A percentile compares a stretch with the other conserved stretches of the same genome.
Conservation (phyloP, 2,888 invertebrate genomes). For the Argyresthia goedartella region DNA sequence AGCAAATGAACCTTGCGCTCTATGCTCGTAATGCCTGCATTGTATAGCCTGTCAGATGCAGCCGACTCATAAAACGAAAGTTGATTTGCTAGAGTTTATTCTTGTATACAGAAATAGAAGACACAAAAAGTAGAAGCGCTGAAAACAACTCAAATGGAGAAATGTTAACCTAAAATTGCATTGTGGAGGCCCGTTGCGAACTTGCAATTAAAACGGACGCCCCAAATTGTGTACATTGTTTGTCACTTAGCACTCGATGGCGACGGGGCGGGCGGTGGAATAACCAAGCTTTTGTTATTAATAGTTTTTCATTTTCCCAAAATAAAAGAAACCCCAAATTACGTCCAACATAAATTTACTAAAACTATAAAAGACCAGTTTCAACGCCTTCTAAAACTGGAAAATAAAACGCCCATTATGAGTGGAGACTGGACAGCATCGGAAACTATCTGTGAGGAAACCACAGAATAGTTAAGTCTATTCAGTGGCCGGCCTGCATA, state of each 20-base stretch:
- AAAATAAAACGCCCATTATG: not conserved
- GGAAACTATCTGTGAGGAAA: not conserved
- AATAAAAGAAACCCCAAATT: not conserved
- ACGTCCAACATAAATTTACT: too few species aligned
- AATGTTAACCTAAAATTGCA: conserved; percentile 45
- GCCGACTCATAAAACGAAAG: too few species aligned
- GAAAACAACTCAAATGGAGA: too few species aligned
- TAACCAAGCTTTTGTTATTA: too few species aligned
- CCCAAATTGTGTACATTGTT: conserved; percentile 67
- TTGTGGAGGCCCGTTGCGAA: conserved; percentile 41
- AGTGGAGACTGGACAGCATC: not conserved
- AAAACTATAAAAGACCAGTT: too few species aligned
- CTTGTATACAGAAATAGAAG: too few species aligned
- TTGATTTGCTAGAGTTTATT: too few species aligned
- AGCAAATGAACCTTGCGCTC: too few species aligned
- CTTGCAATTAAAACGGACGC: conserved; percentile 71
- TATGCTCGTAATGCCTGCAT: too few species aligned
- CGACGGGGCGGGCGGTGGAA: conserved; percentile 1
- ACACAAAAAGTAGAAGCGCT: too few species aligned
- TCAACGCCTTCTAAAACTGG: too few species aligned
- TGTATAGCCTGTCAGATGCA: too few species aligned
- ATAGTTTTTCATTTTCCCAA: conserved; percentile 14
- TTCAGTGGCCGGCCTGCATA: not conserved
- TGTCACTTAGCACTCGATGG: conserved; percentile 51
- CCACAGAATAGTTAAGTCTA: conserved; percentile 1